A percentile compares a stretch with the other conserved stretches of the same genome.
Evolutionary conservation across 2,113 vertebrate genomes (phyloP).

Genomic region (Clarias macrocephalus): DNA sequence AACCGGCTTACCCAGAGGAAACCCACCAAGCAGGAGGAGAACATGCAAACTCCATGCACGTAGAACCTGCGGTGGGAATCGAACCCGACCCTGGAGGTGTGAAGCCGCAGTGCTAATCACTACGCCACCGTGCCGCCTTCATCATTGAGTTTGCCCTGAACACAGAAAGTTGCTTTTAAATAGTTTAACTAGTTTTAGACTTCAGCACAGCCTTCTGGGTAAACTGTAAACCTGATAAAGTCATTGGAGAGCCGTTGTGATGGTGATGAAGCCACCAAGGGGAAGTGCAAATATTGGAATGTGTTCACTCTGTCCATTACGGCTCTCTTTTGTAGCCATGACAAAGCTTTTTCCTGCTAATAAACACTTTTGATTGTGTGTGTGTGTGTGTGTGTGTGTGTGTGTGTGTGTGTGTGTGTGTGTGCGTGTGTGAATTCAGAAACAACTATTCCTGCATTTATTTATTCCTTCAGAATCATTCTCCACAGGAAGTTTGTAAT

Average conservation of each 20-base stretch:
- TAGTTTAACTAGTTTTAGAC: neutral
- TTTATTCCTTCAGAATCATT: slow-evolving; percentile 70
- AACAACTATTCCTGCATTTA: slow-evolving; percentile 73
- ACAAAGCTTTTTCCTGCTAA: slow-evolving; percentile 42
- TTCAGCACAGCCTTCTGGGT: neutral
- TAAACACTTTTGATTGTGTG: slow-evolving; percentile 58
- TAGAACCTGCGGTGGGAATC: too few relatives aligned
- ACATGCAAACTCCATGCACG: too few relatives aligned
- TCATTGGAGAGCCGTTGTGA: neutral
- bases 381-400: slow-evolving; percentile 1
- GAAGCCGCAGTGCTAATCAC: too few relatives aligned
- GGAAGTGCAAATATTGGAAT: neutral
- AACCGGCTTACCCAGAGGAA: too few relatives aligned
- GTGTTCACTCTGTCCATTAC: neutral
- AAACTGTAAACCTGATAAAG: neutral
- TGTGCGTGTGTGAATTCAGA: slow-evolving; percentile 52
- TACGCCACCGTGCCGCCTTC: too few relatives aligned
- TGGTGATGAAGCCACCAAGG: neutral
- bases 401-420: neutral
- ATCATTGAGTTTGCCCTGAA: neutral
- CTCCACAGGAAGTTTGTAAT: slow-evolving; percentile 79
- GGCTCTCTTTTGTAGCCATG: neutral
- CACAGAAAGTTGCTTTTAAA: neutral
- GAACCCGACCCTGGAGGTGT: too few relatives aligned
- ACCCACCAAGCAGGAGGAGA: too few relatives aligned